Conservation (phyloP, 2,113 vertebrate species). For the Ammodytes marinus region DNA sequence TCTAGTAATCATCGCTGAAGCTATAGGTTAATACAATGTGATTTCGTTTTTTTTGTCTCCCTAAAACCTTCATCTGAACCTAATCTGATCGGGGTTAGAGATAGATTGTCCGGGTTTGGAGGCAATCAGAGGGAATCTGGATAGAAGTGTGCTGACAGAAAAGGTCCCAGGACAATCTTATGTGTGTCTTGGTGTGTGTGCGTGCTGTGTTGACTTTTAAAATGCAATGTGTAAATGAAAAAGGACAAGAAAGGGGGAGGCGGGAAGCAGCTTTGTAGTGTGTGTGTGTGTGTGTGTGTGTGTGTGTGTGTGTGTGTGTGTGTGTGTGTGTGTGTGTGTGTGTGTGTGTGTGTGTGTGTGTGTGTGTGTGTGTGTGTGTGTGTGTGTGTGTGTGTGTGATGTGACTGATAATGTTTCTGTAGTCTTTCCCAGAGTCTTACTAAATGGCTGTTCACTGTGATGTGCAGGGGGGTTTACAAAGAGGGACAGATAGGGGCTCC, state of each 20-base stretch:
- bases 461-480: slow-evolving; percentile 38
- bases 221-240: slow-evolving; percentile 35
- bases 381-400: slow-evolving; percentile 27
- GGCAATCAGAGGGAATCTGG: slow-evolving; percentile 25
- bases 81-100: slow-evolving; percentile 48
- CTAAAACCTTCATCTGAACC: not conserved
- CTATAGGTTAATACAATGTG: slow-evolving; percentile 61
- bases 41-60: slow-evolving; percentile 37
- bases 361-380: slow-evolving; percentile 14
- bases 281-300: not conserved
- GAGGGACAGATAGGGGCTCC: slow-evolving; percentile 19
- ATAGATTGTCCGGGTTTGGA: slow-evolving; percentile 7
- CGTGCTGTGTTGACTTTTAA: slow-evolving; percentile 28
- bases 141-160: slow-evolving; percentile 8
- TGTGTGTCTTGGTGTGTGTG: not conserved
- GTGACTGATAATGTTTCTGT: slow-evolving; percentile 44
- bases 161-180: not conserved
- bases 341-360: not conserved
- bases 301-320: no score
- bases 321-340: no score
- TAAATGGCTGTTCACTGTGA: slow-evolving; percentile 43
- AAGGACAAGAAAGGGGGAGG: slow-evolving; percentile 28
- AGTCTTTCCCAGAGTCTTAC: slow-evolving; percentile 8
- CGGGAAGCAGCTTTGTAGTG: slow-evolving; percentile 23
- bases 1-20: slow-evolving; percentile 55